Base-by-base conservation (phyloP, 1,140 invertebrate genomes). In the Sitodiplosis mosellana region DNA sequence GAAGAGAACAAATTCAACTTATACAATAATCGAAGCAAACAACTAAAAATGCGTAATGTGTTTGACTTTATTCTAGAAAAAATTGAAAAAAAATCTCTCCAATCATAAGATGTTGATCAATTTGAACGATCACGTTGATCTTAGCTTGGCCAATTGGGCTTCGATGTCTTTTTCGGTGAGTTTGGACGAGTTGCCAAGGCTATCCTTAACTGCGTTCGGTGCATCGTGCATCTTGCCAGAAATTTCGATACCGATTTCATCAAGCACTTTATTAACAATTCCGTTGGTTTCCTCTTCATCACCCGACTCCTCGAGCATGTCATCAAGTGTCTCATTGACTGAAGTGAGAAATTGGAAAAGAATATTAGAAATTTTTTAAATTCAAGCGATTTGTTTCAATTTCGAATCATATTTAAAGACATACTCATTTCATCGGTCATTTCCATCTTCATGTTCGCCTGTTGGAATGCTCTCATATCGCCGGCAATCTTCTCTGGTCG, bases 221-320 rank as follows among this genome's bases (percentile, higher is more conserved):
- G 80, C 80, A 53, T 72, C 67, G 2, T 74, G 65, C 72, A 78
- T 76, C 73, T 89, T 87, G 59, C 83, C 84, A 53, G 83, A 81
- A 46, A 92, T 82, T 69, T 94, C 90, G 69, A 95, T 94, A 49
- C 89, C 90, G 61, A 95, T 94, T 69, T 95, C 90, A 73, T 93
- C 90, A 7, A 95, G 69, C 10, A 95, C 87, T 69, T 91, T 75
- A 55, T 74, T 80, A 3, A 95, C 80, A 69, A 94, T 78, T 42
- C 77, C 76, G 56, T 91, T 83, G 59, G 78, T 74, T 70, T 92
- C 88, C 51, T 86, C 82, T 66, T 94, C 89, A 68, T 94, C 89
- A 11, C 80, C 88, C 17, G 84, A 88, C 56, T 89, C 87, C 47
- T 74, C 75, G 41, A 95, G 69, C 56, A 94, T 87, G 57, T 89